phyloP scores from a whole-genome alignment of 2,113 vertebrate species.

The Atlantisia rogersi region DNA sequence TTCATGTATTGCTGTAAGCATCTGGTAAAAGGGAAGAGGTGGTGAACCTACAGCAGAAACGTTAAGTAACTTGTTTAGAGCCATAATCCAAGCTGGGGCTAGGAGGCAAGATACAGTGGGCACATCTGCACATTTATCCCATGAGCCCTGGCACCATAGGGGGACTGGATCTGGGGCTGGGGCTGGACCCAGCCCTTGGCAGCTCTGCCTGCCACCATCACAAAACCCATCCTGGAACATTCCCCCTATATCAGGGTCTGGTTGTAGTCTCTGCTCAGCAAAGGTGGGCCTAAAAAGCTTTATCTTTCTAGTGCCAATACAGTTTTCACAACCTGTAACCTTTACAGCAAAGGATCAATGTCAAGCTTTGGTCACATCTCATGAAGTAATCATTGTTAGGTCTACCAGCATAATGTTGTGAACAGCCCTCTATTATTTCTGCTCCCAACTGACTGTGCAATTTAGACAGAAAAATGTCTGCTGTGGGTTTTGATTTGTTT shows the following conservation, averaged over 20 bases:
- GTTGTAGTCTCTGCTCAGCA: not conserved
- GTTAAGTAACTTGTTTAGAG: not conserved
- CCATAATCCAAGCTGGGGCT: not conserved
- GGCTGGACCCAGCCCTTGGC: not conserved
- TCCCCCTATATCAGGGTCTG: not conserved
- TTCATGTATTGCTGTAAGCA: not conserved
- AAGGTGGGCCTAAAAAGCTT: not conserved
- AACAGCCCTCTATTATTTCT: not conserved
- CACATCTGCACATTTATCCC: accelerated
- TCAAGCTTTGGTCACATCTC: not conserved
- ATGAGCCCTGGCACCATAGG: accelerated
- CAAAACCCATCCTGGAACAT: not conserved
- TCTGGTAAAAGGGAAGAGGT: not conserved
- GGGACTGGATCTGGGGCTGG: not conserved
- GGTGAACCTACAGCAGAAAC: not conserved
- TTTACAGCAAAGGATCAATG: not conserved
- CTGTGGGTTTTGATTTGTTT: not conserved
- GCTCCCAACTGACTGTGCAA: not conserved
- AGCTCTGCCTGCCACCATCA: not conserved
- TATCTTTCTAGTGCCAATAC: not conserved
- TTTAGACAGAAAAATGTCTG: not conserved
- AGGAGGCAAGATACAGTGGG: not conserved
- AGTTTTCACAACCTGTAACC: not conserved
- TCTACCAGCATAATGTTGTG: not conserved
- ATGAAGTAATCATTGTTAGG: not conserved